A percentile compares a stretch with the other conserved stretches of the same genome.
phyloP scores from a whole-genome alignment of 2,888 invertebrate genomes.

The Pandemis cinnamomeana region DNA sequence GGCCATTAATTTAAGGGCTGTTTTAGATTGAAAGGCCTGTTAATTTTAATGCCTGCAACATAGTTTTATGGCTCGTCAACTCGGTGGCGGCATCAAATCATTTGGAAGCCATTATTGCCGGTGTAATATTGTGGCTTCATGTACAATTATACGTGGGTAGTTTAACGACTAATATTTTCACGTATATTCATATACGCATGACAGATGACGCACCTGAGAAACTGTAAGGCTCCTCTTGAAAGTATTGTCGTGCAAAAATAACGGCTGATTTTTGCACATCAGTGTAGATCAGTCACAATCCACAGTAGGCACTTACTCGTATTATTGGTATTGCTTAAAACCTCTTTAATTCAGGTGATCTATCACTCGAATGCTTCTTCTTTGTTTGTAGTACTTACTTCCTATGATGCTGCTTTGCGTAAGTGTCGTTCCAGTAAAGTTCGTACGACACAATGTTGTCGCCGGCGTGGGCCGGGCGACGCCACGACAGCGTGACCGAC shows the following conservation, averaged over 20 bases:
- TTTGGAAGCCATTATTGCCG: conserved; percentile 6
- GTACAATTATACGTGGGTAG: neutral
- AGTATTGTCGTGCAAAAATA: too few species aligned
- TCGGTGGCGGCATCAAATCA: conserved; percentile 29
- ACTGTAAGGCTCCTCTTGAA: too few species aligned
- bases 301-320: too few species aligned
- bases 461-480: conserved; percentile 94
- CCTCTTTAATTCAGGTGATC: too few species aligned
- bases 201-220: too few species aligned
- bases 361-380: too few species aligned
- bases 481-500: conserved; percentile 96
- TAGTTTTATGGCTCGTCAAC: conserved; percentile 35
- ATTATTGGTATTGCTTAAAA: too few species aligned
- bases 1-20: conserved; percentile 31
- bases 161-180: neutral
- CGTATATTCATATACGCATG: neutral
- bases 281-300: too few species aligned
- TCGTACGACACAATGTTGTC: conserved; percentile 98
- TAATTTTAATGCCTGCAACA: conserved; percentile 39
- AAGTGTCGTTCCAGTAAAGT: conserved; percentile 98
- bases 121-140: conserved; percentile 17
- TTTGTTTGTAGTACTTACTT: conserved; percentile 79
- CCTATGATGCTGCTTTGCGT: conserved; percentile 94
- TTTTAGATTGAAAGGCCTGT: conserved; percentile 39
- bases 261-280: too few species aligned